phyloP scores from a whole-genome alignment of 2,113 vertebrate species.

The Pardalotus punctatus region DNA sequence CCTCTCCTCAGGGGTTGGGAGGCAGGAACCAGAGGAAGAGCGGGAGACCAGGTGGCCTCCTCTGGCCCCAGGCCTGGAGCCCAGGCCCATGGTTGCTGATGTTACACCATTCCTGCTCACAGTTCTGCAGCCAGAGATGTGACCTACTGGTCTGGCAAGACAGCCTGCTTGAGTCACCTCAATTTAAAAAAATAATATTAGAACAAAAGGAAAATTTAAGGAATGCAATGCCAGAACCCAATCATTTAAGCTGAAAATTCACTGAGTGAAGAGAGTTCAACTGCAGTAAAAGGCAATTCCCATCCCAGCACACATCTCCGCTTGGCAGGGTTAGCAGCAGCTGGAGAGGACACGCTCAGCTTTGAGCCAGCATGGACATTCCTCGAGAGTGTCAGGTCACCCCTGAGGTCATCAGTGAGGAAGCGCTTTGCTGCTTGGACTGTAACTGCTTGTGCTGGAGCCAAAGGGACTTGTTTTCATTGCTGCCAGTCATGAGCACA shows the following conservation, averaged over 20 bases:
- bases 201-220: neutral
- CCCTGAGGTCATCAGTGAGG: constrained; percentile 34
- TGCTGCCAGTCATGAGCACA: constrained; percentile 23
- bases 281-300: neutral
- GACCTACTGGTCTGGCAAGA: neutral
- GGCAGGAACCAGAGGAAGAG: neutral
- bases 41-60: fast-evolving
- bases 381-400: constrained; percentile 39
- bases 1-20: neutral
- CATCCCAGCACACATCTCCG: neutral
- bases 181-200: neutral
- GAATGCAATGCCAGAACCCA: neutral
- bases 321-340: neutral
- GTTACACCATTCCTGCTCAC: neutral
- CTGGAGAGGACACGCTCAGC: neutral
- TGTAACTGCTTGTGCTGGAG: constrained; percentile 51
- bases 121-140: neutral
- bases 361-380: constrained; percentile 31
- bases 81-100: neutral
- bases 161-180: neutral
- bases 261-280: neutral
- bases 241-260: neutral
- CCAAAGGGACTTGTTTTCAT: constrained; percentile 42
- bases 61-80: neutral
- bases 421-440: constrained; percentile 11